These are phyloP conservation scores for Poecilobothrus nobilitatus DNA, from an alignment of 2,888 invertebrate genomes.

Conservation along the genomic window DNA sequence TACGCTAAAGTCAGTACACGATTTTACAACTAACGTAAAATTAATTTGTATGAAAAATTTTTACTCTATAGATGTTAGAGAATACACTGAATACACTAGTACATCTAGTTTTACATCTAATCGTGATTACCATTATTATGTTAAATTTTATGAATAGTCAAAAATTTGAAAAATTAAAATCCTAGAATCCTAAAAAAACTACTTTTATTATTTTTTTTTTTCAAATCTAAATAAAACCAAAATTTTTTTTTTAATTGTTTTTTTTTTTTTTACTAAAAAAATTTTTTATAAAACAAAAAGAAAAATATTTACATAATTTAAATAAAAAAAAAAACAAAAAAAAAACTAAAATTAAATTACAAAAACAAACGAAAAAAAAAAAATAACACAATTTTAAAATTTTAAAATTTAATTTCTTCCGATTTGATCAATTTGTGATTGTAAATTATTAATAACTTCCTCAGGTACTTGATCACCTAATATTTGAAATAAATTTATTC, in stretches of 20 bases:
- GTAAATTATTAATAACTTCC: slow-evolving; percentile 81
- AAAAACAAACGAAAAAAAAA: background rate
- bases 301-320: background rate
- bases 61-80: too few relatives aligned
- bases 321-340: background rate
- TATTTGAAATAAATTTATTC: slow-evolving; percentile 74
- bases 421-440: slow-evolving; percentile 75
- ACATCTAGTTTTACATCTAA: too few relatives aligned
- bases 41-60: too few relatives aligned
- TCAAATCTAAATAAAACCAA: too few relatives aligned
- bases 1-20: too few relatives aligned
- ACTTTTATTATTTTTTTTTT: too few relatives aligned
- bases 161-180: too few relatives aligned
- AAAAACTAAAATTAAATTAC: background rate
- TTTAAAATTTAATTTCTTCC: slow-evolving; percentile 53
- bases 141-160: too few relatives aligned
- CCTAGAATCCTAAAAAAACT: too few relatives aligned
- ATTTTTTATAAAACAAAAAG: background rate
- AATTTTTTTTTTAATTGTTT: background rate
- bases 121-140: too few relatives aligned
- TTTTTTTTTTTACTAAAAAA: background rate
- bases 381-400: background rate
- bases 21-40: too few relatives aligned
- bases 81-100: too few relatives aligned
- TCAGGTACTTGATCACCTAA: slow-evolving; percentile 77